Conservation (phyloP, 2,113 vertebrate genomes). For the Gallinago media region DNA sequence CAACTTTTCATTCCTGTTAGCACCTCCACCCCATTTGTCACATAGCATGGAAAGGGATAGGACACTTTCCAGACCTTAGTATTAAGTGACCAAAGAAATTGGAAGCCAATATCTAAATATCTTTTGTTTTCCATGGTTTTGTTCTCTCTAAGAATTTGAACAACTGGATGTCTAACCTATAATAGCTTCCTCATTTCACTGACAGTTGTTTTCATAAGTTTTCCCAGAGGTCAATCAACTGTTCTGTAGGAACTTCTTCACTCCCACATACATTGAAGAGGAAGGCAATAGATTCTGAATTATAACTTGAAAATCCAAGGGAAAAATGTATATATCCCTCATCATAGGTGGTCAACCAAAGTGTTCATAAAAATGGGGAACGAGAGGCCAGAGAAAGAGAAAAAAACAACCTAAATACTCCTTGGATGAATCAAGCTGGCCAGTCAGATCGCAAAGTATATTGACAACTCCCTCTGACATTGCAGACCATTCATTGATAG, state of each 20-base stretch:
- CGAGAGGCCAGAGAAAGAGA: not conserved
- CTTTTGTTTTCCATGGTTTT: not conserved
- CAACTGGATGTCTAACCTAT: not conserved
- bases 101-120: not conserved
- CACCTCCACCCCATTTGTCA: not conserved
- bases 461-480: not conserved
- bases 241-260: not conserved
- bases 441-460: not conserved
- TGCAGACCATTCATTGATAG: not conserved
- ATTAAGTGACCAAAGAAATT: not conserved
- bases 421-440: not conserved
- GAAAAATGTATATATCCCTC: accelerated
- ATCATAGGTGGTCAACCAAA: not conserved
- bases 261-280: not conserved
- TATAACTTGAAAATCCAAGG: not conserved
- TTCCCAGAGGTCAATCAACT: not conserved
- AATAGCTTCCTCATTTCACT: not conserved
- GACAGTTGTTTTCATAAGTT: not conserved
- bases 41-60: not conserved
- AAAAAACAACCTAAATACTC: not conserved
- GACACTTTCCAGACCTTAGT: not conserved
- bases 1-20: not conserved
- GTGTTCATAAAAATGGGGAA: not conserved
- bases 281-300: not conserved
- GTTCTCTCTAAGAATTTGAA: not conserved